A percentile compares a stretch with the other conserved stretches of the same genome.
phyloP scores from a whole-genome alignment of 2,797 vertebrate species.

The Orestias chungarensis region DNA sequence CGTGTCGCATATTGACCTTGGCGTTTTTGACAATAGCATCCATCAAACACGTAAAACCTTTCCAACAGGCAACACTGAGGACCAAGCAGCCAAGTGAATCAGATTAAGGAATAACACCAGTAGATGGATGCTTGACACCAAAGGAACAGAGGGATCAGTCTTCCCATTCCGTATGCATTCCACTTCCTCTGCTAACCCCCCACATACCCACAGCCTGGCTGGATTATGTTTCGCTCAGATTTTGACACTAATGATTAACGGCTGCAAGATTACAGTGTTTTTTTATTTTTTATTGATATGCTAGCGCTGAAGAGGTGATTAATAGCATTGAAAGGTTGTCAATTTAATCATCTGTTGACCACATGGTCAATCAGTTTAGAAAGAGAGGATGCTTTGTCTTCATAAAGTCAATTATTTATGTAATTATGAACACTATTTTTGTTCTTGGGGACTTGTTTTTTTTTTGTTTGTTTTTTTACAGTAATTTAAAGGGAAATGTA shows the following conservation, averaged over 20 bases:
- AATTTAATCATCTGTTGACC: constrained; percentile 49
- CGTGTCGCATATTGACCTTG: constrained; percentile 94
- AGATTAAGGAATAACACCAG: constrained; percentile 90
- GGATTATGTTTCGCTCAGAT: constrained; percentile 83
- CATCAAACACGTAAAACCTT: constrained; percentile 91
- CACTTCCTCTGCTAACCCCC: constrained; percentile 72
- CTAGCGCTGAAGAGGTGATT: constrained; percentile 39
- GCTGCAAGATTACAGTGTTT: constrained; percentile 70
- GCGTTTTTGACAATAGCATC: constrained; percentile 97
- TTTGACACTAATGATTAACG: constrained; percentile 82
- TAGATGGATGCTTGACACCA: constrained; percentile 90
- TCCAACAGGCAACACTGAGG: constrained; percentile 87
- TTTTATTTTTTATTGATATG: constrained; percentile 69
- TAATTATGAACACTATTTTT: constrained; percentile 9
- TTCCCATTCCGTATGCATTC: constrained; percentile 75
- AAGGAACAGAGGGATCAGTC: constrained; percentile 84
- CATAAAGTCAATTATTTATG: constrained; percentile 24
- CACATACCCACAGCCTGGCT: constrained; percentile 36
- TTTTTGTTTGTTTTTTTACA: too few relatives aligned
- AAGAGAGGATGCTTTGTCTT: constrained; percentile 25
- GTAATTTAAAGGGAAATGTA: constrained; percentile 18
- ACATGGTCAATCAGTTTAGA: constrained; percentile 12
- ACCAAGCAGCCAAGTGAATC: constrained; percentile 89
- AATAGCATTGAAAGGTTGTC: constrained; percentile 58
- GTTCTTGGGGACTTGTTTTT: constrained; percentile 10